Evolutionary conservation across 1,140 invertebrate genomes (phyloP).

Genomic region (Papilio helenus): DNA sequence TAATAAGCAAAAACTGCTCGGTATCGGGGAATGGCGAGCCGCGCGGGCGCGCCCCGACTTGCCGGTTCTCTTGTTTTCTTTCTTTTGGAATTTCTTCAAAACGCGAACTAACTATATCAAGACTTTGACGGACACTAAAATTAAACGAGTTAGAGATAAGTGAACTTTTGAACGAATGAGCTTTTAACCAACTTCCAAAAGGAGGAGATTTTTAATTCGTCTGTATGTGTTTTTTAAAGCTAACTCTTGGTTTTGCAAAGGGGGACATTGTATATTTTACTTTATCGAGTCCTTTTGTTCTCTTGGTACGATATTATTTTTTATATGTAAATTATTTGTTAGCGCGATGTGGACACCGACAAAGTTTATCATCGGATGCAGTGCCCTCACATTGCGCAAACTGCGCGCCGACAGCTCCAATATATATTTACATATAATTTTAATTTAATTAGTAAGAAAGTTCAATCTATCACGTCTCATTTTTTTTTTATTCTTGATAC

Average conservation of each 20-base stretch:
- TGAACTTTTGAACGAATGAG: background rate
- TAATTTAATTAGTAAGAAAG: conserved; percentile 19
- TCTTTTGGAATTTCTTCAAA: conserved; percentile 75
- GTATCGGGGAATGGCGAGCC: conserved; percentile 61
- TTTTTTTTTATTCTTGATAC: background rate
- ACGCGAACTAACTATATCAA: conserved; percentile 51
- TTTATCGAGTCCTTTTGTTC: background rate
- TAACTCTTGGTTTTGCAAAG: background rate
- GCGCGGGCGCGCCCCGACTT: conserved; percentile 58
- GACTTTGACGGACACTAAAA: conserved; percentile 36
- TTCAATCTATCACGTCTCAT: background rate
- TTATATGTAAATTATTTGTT: conserved; percentile 20
- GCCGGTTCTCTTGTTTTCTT: conserved; percentile 64
- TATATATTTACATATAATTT: conserved; percentile 43
- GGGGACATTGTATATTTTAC: background rate
- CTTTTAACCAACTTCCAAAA: background rate
- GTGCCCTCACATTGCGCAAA: conserved; percentile 76
- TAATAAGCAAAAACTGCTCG: conserved; percentile 52
- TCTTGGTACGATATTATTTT: conserved; percentile 6
- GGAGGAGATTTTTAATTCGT: too few species aligned
- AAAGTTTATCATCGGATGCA: conserved; percentile 82
- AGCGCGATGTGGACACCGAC: conserved; percentile 58
- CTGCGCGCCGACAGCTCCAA: conserved; percentile 31
- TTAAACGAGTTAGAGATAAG: conserved; percentile 20
- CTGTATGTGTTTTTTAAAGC: background rate